phyloP scores from a whole-genome alignment of 2,113 vertebrate species.

The Hemiscyllium ocellatum region DNA sequence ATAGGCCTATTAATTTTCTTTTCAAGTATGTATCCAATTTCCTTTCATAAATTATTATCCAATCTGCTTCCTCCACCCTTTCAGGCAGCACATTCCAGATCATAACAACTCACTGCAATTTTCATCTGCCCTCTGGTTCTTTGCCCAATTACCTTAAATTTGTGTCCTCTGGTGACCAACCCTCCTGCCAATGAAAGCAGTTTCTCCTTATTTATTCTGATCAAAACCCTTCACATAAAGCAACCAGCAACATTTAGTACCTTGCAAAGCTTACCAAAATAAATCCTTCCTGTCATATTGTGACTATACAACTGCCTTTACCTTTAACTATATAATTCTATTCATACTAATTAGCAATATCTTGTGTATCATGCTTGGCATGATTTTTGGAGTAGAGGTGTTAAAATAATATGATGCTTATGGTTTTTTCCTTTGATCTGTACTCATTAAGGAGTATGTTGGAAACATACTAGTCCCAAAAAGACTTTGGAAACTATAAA shows the following conservation, averaged over 20 bases:
- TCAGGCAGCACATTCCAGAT: constrained; percentile 2
- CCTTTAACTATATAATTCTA: background rate
- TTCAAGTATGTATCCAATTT: constrained; percentile 1
- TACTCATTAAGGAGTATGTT: background rate
- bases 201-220: constrained; percentile 19
- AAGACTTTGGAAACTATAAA: constrained; percentile 25
- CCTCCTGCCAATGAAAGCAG: background rate
- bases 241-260: background rate
- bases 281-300: background rate
- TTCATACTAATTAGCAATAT: background rate
- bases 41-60: background rate
- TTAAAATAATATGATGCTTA: constrained; percentile 15
- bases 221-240: background rate
- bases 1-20: background rate
- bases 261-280: background rate
- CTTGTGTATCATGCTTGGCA: background rate
- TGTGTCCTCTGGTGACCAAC: background rate
- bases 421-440: constrained; percentile 14
- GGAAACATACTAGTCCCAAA: constrained; percentile 18
- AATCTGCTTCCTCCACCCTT: background rate
- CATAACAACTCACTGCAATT: background rate
- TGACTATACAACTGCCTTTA: background rate
- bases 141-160: background rate
- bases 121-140: background rate
- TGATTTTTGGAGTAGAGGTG: constrained; percentile 13